Evolutionary conservation across 1,140 invertebrate species (phyloP).

Genomic region (Euwallacea fornicatus): DNA sequence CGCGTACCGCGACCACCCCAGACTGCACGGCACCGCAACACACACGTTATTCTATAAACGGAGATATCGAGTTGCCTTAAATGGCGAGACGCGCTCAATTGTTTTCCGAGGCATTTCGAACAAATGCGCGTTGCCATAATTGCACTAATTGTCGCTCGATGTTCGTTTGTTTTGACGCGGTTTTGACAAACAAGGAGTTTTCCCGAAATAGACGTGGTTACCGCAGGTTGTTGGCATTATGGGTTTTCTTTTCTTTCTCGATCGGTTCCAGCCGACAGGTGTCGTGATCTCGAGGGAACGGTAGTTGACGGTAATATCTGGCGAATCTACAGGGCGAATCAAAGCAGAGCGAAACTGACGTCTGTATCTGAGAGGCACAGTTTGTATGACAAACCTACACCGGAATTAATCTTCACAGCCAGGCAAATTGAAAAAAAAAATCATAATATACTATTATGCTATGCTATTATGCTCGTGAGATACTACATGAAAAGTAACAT

Average conservation of each 20-base stretch:
- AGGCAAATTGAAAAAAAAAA: too few relatives aligned
- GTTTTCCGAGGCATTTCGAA: slow-evolving; percentile 3
- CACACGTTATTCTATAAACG: slow-evolving; percentile 2
- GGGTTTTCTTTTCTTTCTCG: slow-evolving; percentile 6
- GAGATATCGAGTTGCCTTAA: slow-evolving; percentile 13
- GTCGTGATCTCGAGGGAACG: too few relatives aligned
- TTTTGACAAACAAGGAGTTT: slow-evolving; percentile 13
- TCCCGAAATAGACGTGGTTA: slow-evolving; percentile 7
- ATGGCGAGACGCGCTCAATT: slow-evolving; percentile 8
- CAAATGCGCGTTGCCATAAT: too few relatives aligned
- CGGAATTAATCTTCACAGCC: too few relatives aligned
- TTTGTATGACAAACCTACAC: too few relatives aligned
- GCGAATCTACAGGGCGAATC: too few relatives aligned
- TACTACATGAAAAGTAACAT: too few relatives aligned
- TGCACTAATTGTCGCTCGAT: background rate
- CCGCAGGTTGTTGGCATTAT: slow-evolving; percentile 6
- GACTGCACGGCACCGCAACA: slow-evolving; percentile 8
- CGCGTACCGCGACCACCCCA: background rate
- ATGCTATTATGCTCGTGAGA: too few relatives aligned
- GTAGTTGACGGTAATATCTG: too few relatives aligned
- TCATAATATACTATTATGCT: too few relatives aligned
- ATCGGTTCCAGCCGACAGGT: background rate
- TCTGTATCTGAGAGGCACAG: too few relatives aligned
- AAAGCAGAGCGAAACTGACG: too few relatives aligned
- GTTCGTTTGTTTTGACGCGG: slow-evolving; percentile 4